Evolutionary conservation across 2,113 vertebrate species (phyloP).

Genomic region (Mastomys natalensis): DNA sequence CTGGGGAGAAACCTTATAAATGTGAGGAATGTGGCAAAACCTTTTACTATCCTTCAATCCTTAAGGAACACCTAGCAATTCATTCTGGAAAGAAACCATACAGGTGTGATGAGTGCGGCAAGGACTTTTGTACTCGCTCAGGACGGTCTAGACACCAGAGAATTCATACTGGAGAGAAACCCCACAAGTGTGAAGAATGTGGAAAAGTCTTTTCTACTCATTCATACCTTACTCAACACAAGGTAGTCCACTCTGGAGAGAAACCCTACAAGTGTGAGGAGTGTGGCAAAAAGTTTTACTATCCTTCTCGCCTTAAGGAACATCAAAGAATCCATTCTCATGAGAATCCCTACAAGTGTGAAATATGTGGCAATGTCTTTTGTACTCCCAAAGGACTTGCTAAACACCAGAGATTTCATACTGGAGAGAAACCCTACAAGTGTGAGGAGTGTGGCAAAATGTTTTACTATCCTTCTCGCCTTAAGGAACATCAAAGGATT

Average conservation of each 20-base stretch:
- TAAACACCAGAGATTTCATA: background rate
- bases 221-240: background rate
- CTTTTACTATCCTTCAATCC: background rate
- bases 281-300: background rate
- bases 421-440: background rate
- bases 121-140: background rate
- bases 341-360: background rate
- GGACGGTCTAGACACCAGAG: background rate
- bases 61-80: background rate
- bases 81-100: slow-evolving; percentile 1
- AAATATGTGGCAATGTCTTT: background rate
- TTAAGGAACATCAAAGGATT: background rate
- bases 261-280: background rate
- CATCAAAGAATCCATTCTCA: background rate
- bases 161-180: slow-evolving; percentile 7
- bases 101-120: background rate
- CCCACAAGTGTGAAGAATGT: background rate
- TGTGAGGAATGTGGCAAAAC: background rate
- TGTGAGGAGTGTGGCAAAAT: background rate
- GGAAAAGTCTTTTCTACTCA: background rate
- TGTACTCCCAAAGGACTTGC: background rate
- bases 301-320: background rate
- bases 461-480: background rate
- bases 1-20: background rate
- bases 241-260: background rate